These are phyloP conservation scores for Digitonthophagus gazella DNA, from an alignment of 2,888 invertebrate species.

Conservation along the genomic window DNA sequence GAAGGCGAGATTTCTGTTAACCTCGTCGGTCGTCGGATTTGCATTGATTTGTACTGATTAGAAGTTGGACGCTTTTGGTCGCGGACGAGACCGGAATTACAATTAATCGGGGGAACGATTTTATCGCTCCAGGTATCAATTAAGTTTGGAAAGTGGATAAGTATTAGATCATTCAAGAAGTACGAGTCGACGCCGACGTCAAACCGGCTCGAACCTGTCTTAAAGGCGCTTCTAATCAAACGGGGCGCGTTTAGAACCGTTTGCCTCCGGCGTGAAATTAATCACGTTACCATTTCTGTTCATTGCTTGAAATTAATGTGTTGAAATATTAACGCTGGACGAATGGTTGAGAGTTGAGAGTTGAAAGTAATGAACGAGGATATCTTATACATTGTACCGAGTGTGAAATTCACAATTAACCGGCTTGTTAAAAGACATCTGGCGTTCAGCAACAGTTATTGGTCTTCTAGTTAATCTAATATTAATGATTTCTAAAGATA, in stretches of 20 bases:
- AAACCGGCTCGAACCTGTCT: background rate
- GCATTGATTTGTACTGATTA: background rate
- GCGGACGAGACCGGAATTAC: background rate
- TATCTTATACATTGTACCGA: background rate
- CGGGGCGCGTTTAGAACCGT: background rate
- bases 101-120: too few species aligned
- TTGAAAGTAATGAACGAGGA: background rate
- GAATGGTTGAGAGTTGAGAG: background rate
- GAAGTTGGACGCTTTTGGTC: too few species aligned
- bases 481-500: too few species aligned
- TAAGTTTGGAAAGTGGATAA: background rate
- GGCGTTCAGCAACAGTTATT: background rate
- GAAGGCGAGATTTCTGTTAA: too few species aligned
- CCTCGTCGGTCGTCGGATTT: background rate
- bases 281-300: background rate
- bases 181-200: too few species aligned
- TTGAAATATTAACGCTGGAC: background rate
- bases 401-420: background rate
- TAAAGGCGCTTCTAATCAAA: background rate
- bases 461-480: too few species aligned
- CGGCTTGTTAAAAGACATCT: background rate
- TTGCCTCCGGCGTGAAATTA: background rate
- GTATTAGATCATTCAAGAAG: background rate
- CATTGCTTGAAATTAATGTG: background rate
- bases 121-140: too few species aligned